phyloP scores from a whole-genome alignment of 2,797 vertebrate species.

The Phyllotis vaccarum region DNA sequence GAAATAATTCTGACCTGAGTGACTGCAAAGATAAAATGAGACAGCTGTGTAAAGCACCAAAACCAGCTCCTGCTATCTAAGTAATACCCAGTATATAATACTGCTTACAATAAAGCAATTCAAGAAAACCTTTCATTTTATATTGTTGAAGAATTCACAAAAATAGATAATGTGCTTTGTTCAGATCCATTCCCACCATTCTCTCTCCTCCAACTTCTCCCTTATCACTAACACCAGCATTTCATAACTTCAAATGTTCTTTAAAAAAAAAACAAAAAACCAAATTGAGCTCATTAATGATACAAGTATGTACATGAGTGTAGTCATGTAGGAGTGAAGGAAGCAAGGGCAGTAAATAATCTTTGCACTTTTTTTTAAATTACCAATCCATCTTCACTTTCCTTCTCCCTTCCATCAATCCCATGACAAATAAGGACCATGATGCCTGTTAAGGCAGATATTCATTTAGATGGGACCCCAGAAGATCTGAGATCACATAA shows the following conservation, averaged over 20 bases:
- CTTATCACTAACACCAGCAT: neutral
- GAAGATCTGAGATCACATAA: neutral
- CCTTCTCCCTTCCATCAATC: neutral
- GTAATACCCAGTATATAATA: neutral
- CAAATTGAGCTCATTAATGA: neutral
- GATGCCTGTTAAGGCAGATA: neutral
- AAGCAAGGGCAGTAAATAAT: neutral
- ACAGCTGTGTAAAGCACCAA: neutral
- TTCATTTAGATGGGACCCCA: neutral
- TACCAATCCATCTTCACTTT: neutral
- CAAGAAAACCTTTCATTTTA: neutral
- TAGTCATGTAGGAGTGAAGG: neutral
- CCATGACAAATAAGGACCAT: neutral
- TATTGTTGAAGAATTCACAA: neutral
- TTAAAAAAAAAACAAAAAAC: too few relatives aligned
- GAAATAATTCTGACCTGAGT: neutral
- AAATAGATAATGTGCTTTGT: neutral
- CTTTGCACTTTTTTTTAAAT: neutral
- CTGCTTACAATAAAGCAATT: slow-evolving; percentile 7
- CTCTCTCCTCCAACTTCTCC: neutral
- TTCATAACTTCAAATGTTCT: neutral
- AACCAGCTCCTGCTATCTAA: neutral
- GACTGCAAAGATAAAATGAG: slow-evolving; percentile 15
- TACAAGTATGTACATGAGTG: neutral
- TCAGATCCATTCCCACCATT: neutral